A percentile compares a stretch with the other conserved stretches of the same genome.
Evolutionary conservation across 2,797 vertebrate species (phyloP).

Genomic region (Hylomyscus alleni): DNA sequence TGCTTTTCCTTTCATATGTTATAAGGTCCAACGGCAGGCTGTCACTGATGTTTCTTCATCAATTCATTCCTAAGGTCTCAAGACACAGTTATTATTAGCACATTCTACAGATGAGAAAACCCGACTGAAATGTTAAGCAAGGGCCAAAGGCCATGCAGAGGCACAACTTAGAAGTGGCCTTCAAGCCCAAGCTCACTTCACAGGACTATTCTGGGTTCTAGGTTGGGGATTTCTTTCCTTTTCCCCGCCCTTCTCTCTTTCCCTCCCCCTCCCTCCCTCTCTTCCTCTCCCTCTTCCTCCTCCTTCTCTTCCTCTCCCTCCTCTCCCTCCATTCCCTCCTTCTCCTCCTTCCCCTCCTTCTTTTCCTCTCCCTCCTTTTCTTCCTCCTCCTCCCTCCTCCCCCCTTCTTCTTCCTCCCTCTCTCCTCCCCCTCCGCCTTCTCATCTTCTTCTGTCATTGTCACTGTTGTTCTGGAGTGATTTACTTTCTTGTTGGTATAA

Average conservation of each 20-base stretch:
- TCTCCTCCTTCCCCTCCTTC: not conserved
- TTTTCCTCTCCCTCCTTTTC: too few species aligned
- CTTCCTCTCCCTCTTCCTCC: not conserved
- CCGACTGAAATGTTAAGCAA: not conserved
- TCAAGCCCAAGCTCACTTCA: not conserved
- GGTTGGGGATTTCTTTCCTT: not conserved
- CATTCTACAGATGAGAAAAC: not conserved
- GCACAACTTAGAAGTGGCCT: not conserved
- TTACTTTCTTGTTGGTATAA: not conserved
- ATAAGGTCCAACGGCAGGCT: not conserved
- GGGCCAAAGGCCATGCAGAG: not conserved
- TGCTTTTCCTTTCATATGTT: not conserved
- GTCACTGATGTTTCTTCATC: not conserved
- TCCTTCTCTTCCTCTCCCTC: too few species aligned
- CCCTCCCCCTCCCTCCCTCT: rapidly evolving
- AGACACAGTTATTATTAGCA: not conserved
- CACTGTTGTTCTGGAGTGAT: not conserved
- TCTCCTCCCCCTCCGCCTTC: too few species aligned
- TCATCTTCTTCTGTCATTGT: not conserved
- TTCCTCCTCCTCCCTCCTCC: rapidly evolving
- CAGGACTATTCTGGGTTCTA: not conserved
- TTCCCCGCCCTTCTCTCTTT: too few species aligned
- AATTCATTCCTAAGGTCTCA: not conserved
- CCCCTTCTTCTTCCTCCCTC: not conserved
- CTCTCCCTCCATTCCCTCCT: too few species aligned